phyloP scores from a whole-genome alignment of 2,113 vertebrate genomes.

The Limanda limanda region DNA sequence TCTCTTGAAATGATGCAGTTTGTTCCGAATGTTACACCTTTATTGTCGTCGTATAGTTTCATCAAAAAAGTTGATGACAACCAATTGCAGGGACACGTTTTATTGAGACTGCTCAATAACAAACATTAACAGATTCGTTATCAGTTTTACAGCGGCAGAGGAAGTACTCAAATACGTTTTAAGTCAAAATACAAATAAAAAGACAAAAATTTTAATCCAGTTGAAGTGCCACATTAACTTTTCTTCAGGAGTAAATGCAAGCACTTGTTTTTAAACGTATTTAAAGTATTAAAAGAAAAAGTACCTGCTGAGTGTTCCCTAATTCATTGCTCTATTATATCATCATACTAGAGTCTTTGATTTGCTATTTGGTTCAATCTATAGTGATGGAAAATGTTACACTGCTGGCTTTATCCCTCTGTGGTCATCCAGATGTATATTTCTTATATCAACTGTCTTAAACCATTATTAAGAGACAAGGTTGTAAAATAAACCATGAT shows the following conservation, averaged over 20 bases:
- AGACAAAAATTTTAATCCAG: too few species aligned
- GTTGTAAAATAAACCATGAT: neutral
- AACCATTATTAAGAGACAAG: neutral
- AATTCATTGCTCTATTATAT: too few species aligned
- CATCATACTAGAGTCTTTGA: too few species aligned
- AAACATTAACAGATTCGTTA: conserved; percentile 6
- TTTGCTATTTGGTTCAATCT: neutral
- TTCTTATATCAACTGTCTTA: neutral
- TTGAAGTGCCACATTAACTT: too few species aligned
- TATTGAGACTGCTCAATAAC: conserved; percentile 1
- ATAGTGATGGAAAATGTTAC: neutral
- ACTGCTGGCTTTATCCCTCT: neutral
- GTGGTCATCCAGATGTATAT: neutral
- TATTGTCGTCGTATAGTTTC: neutral
- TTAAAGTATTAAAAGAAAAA: too few species aligned
- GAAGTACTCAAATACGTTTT: too few species aligned
- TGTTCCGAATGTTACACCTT: neutral
- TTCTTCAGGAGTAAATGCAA: too few species aligned
- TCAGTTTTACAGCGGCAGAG: neutral
- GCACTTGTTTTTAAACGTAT: too few species aligned
- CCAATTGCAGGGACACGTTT: conserved; percentile 14
- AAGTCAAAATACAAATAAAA: too few species aligned
- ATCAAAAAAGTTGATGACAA: neutral
- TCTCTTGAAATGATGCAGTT: neutral
- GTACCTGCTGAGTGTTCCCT: too few species aligned